phyloP scores from a whole-genome alignment of 2,113 vertebrate genomes.

The Leucosticte australis region DNA sequence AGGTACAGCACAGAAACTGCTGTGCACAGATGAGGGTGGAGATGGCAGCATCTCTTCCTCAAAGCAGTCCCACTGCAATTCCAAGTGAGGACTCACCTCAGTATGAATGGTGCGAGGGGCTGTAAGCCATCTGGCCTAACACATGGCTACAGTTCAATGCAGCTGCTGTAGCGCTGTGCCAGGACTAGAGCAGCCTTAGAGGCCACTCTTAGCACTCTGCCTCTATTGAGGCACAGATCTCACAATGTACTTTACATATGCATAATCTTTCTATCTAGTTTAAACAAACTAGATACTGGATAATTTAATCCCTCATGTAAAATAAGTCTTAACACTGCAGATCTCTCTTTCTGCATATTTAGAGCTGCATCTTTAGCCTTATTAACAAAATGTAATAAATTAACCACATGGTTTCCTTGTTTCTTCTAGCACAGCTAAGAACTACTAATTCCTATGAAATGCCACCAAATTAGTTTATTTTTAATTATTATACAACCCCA shows the following conservation, averaged over 20 bases:
- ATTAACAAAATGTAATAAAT: not conserved
- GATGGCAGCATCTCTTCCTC: not conserved
- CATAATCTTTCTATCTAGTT: not conserved
- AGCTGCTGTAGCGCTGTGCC: not conserved
- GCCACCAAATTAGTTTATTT: not conserved
- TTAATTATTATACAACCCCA: not conserved
- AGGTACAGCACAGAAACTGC: not conserved
- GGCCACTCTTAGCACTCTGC: not conserved
- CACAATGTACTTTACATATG: rapidly evolving
- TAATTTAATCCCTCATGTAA: not conserved
- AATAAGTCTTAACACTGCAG: not conserved
- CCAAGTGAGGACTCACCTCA: not conserved
- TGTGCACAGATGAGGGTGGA: not conserved
- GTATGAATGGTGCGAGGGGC: rapidly evolving
- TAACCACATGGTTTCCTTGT: not conserved
- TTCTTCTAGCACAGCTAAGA: not conserved
- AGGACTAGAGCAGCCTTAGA: not conserved
- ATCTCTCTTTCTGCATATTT: not conserved
- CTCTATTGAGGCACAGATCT: not conserved
- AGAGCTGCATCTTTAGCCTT: not conserved
- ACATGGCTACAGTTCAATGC: not conserved
- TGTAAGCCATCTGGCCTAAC: not conserved
- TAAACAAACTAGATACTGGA: not conserved
- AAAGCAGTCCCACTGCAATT: not conserved
- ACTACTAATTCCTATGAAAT: not conserved